Base-by-base conservation (phyloP, 2,797 vertebrate genomes). In the Remorina albescens region DNA sequence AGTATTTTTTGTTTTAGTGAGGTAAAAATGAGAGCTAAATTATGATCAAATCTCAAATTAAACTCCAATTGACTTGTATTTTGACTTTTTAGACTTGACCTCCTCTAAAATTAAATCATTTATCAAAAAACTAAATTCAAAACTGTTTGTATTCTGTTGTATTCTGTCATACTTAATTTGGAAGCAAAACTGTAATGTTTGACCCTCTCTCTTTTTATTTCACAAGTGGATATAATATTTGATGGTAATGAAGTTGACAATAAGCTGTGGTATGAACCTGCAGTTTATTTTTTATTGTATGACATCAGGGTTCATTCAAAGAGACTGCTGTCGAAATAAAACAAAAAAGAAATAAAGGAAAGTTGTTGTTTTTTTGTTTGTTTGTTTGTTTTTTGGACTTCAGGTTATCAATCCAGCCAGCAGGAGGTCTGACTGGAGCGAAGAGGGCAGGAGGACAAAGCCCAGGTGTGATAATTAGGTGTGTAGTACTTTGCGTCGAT, bases 401-500 rank as follows among this genome's bases (percentile, higher is more conserved):
- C n/a, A 28, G 4, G 8, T 2, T 23, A 65, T 21, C 7, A 21
- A 46, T 36, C 25, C 0, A 7, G n/a, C 36, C 26, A 47, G 78
- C 54, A 81, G 78, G 11, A 12, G 1, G 2, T 65, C 58, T 30
- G 39, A 46, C 54, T 8, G 69, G 7, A 37, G 51, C 73, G 60
- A 1, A 0, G 2, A 37, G 8, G 15, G 51, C 18, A 2, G 8
- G 23, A 34, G 25, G 15, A 3, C 56, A 56, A 41, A 49, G 28
- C 55, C 32, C 90, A 91, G 88, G 86, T 91, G 91, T 62, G 81
- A 49, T 86, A 71, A 90, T 90, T 79, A 76, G 57, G 16, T 15
- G 28, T 47, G 34, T 53, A 28, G 23, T 8, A 19, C 11, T 11
- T 6, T n/a, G 28, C 67, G 13, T 19, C 71, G 26, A 32, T 37